Conservation (phyloP, 1,140 invertebrate genomes). For the Drosophila subobscura region DNA sequence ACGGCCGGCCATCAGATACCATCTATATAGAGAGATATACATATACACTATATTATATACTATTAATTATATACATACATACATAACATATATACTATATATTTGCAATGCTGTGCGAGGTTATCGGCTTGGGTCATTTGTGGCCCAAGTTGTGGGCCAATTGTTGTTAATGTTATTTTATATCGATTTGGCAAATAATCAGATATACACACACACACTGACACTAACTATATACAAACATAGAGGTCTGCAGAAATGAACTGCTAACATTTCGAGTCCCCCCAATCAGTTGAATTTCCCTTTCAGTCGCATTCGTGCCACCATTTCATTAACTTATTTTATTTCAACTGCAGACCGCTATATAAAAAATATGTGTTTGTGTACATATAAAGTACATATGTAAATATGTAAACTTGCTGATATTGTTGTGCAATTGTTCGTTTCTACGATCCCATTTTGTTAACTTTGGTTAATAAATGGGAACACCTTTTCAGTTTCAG, state of each 20-base stretch:
- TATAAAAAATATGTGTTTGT: constrained; percentile 7
- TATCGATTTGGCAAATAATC: constrained; percentile 37
- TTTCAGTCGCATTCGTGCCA: no score
- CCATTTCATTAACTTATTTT: no score
- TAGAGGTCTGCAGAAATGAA: no score
- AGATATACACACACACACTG: constrained; percentile 25
- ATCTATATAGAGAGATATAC: constrained; percentile 26
- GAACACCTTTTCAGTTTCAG: constrained; percentile 1
- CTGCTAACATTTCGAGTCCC: no score
- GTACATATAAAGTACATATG: constrained; percentile 4
- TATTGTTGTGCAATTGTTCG: constrained; percentile 41
- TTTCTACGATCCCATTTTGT: constrained; percentile 3
- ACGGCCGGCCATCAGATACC: constrained; percentile 28
- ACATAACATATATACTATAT: constrained; percentile 1
- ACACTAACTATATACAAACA: constrained; percentile 5
- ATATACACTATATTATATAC: constrained; percentile 25
- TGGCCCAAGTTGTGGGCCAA: constrained; percentile 36
- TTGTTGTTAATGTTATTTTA: constrained; percentile 68
- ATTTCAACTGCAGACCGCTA: constrained; percentile 1
- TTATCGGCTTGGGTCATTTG: constrained; percentile 10
- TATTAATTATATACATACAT: constrained; percentile 1
- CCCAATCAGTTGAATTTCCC: no score
- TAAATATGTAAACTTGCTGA: neutral
- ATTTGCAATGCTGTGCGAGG: constrained; percentile 59
- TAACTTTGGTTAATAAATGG: constrained; percentile 2